Conservation (phyloP, 2,888 invertebrate genomes). For the Zhuqinia jingwanae region DNA sequence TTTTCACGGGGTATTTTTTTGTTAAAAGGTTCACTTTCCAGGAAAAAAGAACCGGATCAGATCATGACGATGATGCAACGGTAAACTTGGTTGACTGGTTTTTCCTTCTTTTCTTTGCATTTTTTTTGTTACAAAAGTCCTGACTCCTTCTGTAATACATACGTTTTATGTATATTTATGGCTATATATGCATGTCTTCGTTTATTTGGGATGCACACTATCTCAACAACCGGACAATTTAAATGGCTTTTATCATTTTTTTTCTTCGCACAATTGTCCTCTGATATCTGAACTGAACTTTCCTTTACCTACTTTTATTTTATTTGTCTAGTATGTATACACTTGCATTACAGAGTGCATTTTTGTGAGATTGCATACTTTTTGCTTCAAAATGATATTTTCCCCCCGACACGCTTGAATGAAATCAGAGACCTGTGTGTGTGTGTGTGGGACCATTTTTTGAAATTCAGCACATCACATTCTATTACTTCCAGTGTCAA, state of each 20-base stretch:
- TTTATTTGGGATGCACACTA: not conserved
- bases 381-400: not conserved
- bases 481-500: constrained; percentile 56
- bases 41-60: constrained; percentile 39
- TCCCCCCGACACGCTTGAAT: constrained; percentile 27
- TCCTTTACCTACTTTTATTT: not conserved
- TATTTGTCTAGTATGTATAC: not conserved
- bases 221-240: not conserved
- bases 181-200: not conserved
- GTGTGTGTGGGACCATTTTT: too few relatives aligned
- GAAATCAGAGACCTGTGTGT: constrained; percentile 50
- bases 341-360: not conserved
- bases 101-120: constrained; percentile 25
- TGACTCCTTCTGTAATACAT: not conserved
- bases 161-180: not conserved
- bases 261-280: constrained; percentile 3
- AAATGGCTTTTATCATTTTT: constrained; percentile 26
- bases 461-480: constrained; percentile 64
- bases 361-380: not conserved
- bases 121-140: constrained; percentile 18
- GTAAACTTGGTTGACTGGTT: constrained; percentile 58
- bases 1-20: constrained; percentile 51
- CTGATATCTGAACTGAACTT: constrained; percentile 8
- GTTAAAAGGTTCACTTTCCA: constrained; percentile 43
- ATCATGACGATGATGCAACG: constrained; percentile 40